Evolutionary conservation across 2,113 vertebrate genomes (phyloP).

Genomic region (Pantherophis guttatus): DNA sequence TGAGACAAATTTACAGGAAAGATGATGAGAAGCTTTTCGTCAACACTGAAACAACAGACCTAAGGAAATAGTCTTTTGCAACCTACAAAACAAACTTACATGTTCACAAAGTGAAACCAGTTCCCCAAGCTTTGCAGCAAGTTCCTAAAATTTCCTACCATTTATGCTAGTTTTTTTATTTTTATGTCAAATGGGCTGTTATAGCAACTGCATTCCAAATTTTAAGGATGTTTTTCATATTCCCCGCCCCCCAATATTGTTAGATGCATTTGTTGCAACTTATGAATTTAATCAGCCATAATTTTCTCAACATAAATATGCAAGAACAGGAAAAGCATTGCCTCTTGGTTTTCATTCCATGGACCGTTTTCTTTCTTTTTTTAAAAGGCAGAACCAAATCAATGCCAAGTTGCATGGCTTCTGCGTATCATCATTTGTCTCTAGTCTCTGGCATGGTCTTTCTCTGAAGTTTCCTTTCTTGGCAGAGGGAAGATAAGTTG

Average conservation of each 20-base stretch:
- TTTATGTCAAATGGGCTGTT: background rate
- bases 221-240: background rate
- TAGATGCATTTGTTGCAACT: background rate
- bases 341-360: background rate
- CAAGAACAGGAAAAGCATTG: background rate
- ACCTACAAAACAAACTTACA: background rate
- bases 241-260: background rate
- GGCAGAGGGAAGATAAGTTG: constrained; percentile 18
- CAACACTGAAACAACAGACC: background rate
- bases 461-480: constrained; percentile 34
- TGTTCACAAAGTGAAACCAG: background rate
- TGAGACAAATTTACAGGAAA: background rate
- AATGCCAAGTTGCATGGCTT: background rate
- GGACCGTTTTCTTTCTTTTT: background rate
- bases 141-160: background rate
- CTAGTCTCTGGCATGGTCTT: background rate
- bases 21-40: background rate
- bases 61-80: background rate
- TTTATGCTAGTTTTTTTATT: background rate
- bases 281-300: background rate
- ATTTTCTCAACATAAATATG: background rate
- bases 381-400: background rate
- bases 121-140: background rate
- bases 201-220: background rate
- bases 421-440: background rate